Evolutionary conservation across 2,888 invertebrate genomes (phyloP).

Genomic region (Abscondita cerata): DNA sequence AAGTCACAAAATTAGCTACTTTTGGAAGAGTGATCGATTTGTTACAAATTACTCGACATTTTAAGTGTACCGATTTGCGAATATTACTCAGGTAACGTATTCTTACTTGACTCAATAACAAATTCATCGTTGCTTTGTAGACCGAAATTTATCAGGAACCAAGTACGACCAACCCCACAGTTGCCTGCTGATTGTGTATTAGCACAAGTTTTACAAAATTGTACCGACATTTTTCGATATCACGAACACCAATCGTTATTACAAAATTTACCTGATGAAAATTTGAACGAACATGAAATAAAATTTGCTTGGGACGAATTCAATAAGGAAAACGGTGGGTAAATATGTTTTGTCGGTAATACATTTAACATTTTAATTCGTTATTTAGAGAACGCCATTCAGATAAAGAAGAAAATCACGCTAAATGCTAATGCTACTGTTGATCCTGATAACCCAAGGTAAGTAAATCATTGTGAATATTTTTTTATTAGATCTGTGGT

Average conservation of each 20-base stretch:
- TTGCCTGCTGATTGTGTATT: slow-evolving; percentile 76
- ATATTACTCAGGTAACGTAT: slow-evolving; percentile 76
- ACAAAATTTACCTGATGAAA: slow-evolving; percentile 77
- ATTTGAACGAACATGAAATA: slow-evolving; percentile 83
- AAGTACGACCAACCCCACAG: slow-evolving; percentile 62
- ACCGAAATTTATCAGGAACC: slow-evolving; percentile 41
- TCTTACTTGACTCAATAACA: neutral
- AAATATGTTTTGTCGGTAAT: too few species aligned
- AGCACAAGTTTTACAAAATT: slow-evolving; percentile 68
- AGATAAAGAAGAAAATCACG: too few species aligned
- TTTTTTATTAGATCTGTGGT: too few species aligned
- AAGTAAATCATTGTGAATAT: too few species aligned
- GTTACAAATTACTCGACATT: slow-evolving; percentile 88
- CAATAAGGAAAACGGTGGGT: slow-evolving; percentile 73
- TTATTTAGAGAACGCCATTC: too few species aligned
- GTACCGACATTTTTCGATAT: slow-evolving; percentile 66
- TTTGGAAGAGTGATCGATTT: slow-evolving; percentile 88
- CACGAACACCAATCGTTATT: slow-evolving; percentile 75
- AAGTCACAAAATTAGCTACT: slow-evolving; percentile 85
- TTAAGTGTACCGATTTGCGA: slow-evolving; percentile 79
- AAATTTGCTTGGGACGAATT: slow-evolving; percentile 90
- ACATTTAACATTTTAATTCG: too few species aligned
- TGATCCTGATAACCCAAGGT: too few species aligned
- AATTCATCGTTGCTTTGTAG: slow-evolving; percentile 30
- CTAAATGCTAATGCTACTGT: too few species aligned